Evolutionary conservation across 2,888 invertebrate genomes (phyloP).

Genomic region (Hyalella azteca): DNA sequence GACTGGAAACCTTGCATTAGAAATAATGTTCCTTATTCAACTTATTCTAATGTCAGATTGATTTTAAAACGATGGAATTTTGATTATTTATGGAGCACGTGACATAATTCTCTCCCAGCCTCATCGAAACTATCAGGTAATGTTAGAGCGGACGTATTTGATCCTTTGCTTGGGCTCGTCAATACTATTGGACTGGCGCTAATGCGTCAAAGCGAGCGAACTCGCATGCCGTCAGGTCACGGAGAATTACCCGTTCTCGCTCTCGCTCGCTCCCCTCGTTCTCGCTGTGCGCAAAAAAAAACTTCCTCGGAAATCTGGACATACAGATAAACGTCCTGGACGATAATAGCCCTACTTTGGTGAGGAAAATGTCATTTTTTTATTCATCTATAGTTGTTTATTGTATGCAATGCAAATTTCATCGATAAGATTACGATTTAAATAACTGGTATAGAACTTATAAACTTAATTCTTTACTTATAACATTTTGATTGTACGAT

Average conservation of each 20-base stretch:
- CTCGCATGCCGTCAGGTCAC: neutral
- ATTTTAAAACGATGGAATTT: neutral
- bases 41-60: too few relatives aligned
- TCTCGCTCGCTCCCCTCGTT: neutral
- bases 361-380: neutral
- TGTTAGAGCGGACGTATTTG: conserved; percentile 2
- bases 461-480: neutral
- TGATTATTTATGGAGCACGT: neutral
- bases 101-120: neutral
- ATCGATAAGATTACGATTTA: neutral
- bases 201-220: neutral
- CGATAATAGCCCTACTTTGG: neutral
- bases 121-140: neutral
- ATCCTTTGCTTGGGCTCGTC: conserved; percentile 18
- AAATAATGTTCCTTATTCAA: neutral
- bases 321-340: neutral
- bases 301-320: neutral
- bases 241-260: neutral
- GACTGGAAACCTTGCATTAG: neutral
- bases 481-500: neutral
- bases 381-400: neutral
- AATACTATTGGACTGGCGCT: conserved; percentile 16
- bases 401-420: neutral
- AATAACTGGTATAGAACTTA: neutral
- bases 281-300: neutral